Evolutionary conservation across 1,140 invertebrate species (phyloP).

Genomic region (Nomia melanderi): DNA sequence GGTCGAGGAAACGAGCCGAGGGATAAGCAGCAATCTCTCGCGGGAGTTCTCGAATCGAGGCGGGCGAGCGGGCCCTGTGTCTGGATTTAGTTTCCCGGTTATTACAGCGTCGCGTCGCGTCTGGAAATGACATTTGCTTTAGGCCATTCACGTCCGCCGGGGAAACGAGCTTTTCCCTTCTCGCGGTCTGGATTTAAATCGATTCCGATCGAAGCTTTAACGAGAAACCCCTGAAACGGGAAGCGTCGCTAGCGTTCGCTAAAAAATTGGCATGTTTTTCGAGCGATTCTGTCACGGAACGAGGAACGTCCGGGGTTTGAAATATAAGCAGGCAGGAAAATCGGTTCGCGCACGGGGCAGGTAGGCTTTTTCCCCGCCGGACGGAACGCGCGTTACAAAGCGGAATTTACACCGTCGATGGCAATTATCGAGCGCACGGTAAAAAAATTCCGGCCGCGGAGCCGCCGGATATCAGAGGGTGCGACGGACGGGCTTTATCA

Average conservation of each 20-base stretch:
- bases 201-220: conserved; percentile 26
- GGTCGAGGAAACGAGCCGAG: conserved; percentile 36
- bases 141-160: conserved; percentile 28
- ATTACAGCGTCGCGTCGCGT: conserved; percentile 43
- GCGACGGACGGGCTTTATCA: background rate
- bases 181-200: conserved; percentile 13
- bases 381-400: background rate
- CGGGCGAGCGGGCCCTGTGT: conserved; percentile 15
- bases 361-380: background rate
- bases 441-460: background rate
- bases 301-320: too few species aligned
- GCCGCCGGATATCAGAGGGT: conserved; percentile 20
- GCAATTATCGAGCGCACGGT: background rate
- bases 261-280: conserved; percentile 3
- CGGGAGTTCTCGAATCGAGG: conserved; percentile 46
- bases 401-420: conserved; percentile 12
- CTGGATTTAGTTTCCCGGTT: conserved; percentile 53
- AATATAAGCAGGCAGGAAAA: background rate
- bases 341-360: background rate
- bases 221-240: background rate
- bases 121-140: conserved; percentile 49
- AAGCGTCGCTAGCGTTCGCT: too few species aligned
- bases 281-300: background rate
- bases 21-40: conserved; percentile 54
- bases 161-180: conserved; percentile 24